phyloP scores from a whole-genome alignment of 2,797 vertebrate genomes.

The Poecilia picta region DNA sequence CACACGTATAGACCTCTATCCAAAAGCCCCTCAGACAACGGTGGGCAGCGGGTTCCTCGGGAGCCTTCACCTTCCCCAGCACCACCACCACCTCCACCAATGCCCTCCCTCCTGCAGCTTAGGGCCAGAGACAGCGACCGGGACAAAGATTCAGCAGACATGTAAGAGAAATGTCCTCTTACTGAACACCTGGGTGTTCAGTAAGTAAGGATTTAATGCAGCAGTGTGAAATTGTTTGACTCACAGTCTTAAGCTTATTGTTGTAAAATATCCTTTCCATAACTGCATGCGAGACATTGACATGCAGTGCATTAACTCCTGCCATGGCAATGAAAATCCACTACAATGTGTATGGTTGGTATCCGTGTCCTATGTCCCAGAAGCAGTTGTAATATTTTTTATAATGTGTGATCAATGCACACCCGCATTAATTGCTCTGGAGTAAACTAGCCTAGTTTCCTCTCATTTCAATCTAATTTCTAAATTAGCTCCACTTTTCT shows the following conservation, averaged over 20 bases:
- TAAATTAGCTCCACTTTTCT: too few relatives aligned
- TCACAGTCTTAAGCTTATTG: conserved; percentile 3
- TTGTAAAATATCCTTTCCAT: not conserved
- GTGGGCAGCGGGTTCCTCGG: conserved; percentile 75
- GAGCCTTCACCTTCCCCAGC: conserved; percentile 85
- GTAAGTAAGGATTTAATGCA: too few relatives aligned
- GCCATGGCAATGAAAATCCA: too few relatives aligned
- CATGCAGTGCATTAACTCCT: too few relatives aligned
- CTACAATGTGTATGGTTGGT: too few relatives aligned
- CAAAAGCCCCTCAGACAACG: conserved; percentile 89
- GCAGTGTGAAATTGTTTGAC: not conserved
- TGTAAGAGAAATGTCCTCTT: conserved; percentile 79
- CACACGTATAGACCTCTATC: conserved; percentile 94
- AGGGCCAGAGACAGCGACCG: conserved; percentile 87
- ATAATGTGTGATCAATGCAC: too few relatives aligned
- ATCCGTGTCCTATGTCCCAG: too few relatives aligned
- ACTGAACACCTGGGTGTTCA: not conserved
- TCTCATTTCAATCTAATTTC: too few relatives aligned
- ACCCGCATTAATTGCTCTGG: too few relatives aligned
- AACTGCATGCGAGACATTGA: not conserved
- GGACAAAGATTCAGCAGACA: conserved; percentile 83
- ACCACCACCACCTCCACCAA: conserved; percentile 85
- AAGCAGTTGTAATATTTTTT: too few relatives aligned
- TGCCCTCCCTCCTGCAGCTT: conserved; percentile 83
- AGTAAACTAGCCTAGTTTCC: too few relatives aligned